Evolutionary conservation across 2,888 invertebrate genomes (phyloP).

Genomic region (Acrobasis suavella): DNA sequence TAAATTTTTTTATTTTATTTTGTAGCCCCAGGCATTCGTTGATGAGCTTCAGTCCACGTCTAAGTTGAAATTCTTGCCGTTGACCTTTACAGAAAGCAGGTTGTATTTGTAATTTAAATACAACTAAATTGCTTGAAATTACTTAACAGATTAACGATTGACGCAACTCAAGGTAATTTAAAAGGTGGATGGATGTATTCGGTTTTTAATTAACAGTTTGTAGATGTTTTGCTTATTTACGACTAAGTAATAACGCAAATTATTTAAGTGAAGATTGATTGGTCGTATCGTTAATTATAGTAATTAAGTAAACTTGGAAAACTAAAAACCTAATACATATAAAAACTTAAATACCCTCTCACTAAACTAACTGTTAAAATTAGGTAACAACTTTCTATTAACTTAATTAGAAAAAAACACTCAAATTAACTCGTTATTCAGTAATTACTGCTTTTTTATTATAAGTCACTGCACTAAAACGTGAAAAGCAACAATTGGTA

Average conservation of each 20-base stretch:
- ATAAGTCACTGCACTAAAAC: neutral
- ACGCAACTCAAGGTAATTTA: slow-evolving; percentile 22
- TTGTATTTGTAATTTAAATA: slow-evolving; percentile 22
- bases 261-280: neutral
- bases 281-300: neutral
- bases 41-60: slow-evolving; percentile 18
- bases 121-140: slow-evolving; percentile 22
- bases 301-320: neutral
- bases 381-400: slow-evolving; percentile 15
- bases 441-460: slow-evolving; percentile 3
- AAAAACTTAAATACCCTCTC: neutral
- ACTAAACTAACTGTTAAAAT: neutral
- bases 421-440: slow-evolving; percentile 3
- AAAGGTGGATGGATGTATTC: neutral
- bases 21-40: slow-evolving; percentile 11
- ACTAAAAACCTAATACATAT: neutral
- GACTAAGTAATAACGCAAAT: neutral
- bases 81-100: slow-evolving; percentile 19
- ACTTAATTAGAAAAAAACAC: neutral
- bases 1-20: no score
- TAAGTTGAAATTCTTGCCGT: slow-evolving; percentile 11
- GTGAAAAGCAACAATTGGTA: neutral
- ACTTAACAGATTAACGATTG: slow-evolving; percentile 19
- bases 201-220: slow-evolving; percentile 5
- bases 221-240: slow-evolving; percentile 6